A percentile compares a stretch with the other conserved stretches of the same genome.
Evolutionary conservation across 2,113 vertebrate genomes (phyloP).

Genomic region (Hepsetus odoe): DNA sequence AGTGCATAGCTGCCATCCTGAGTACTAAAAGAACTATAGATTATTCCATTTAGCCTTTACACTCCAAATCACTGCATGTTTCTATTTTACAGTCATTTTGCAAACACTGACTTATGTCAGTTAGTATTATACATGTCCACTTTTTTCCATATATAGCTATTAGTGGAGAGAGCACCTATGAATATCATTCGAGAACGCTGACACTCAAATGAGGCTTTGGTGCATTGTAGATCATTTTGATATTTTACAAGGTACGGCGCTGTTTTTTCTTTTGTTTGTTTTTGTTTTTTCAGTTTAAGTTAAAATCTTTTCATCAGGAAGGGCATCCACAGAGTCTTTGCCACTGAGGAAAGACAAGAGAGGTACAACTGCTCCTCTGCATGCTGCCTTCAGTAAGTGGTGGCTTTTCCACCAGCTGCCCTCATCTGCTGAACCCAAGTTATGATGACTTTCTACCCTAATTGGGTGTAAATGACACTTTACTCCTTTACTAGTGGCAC

Average conservation of each 20-base stretch:
- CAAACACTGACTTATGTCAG: neutral
- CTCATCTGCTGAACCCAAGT: neutral
- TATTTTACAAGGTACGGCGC: slow-evolving; percentile 24
- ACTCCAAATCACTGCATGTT: neutral
- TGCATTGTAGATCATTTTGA: neutral
- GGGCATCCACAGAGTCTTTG: slow-evolving; percentile 21
- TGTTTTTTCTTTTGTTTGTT: neutral
- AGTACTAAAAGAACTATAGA: neutral
- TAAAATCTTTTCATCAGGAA: slow-evolving; percentile 32
- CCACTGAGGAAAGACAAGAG: slow-evolving; percentile 34
- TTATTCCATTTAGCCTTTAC: neutral
- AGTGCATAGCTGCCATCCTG: neutral
- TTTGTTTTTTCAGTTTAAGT: slow-evolving; percentile 16
- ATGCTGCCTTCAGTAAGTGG: neutral
- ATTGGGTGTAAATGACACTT: slow-evolving; percentile 18
- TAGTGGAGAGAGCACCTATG: neutral
- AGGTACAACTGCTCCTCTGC: neutral
- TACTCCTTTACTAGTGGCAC: slow-evolving; percentile 18
- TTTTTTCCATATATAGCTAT: neutral
- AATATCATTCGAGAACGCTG: slow-evolving; percentile 15
- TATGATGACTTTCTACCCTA: neutral
- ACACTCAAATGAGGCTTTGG: neutral
- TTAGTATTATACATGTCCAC: neutral
- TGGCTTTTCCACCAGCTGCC: neutral
- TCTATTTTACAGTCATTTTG: neutral